These are phyloP conservation scores for Pangasius krempfi DNA, from an alignment of 2,797 vertebrate genomes.

Conservation along the genomic window DNA sequence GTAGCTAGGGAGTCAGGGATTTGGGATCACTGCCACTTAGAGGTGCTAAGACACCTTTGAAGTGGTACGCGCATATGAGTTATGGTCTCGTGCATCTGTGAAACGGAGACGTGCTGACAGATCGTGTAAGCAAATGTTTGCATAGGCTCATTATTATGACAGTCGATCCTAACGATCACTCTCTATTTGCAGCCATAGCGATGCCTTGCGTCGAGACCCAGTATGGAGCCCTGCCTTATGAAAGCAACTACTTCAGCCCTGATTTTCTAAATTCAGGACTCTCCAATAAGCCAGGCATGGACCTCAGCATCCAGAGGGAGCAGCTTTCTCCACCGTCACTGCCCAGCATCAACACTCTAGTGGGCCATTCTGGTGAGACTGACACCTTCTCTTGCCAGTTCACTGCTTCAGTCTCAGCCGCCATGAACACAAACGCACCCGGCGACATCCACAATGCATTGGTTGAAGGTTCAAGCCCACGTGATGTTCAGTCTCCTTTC, in stretches of 20 bases:
- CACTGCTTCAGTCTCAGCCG: conserved; percentile 65
- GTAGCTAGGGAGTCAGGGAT: neutral
- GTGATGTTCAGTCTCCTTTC: conserved; percentile 78
- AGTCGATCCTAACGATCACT: conserved; percentile 31
- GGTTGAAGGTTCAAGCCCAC: conserved; percentile 63
- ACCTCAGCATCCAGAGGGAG: conserved; percentile 78
- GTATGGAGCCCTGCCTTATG: conserved; percentile 81
- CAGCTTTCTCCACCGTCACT: conserved; percentile 79
- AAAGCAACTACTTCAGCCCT: conserved; percentile 79
- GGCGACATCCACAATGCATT: conserved; percentile 45
- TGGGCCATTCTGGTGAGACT: conserved; percentile 88
- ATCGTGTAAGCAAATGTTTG: conserved; percentile 1
- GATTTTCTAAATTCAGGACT: conserved; percentile 86
- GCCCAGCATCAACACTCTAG: conserved; percentile 94
- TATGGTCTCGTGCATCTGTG: conserved; percentile 19
- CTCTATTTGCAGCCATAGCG: conserved; percentile 71
- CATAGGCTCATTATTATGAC: neutral
- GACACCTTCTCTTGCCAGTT: conserved; percentile 92
- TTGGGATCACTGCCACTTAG: neutral
- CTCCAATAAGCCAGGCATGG: conserved; percentile 87
- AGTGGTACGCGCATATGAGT: conserved; percentile 7
- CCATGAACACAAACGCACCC: conserved; percentile 60
- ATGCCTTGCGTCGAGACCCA: conserved; percentile 98
- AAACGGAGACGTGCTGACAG: conserved; percentile 3
- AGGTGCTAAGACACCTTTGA: conserved; percentile 40